These are phyloP conservation scores for Dicerorhinus sumatrensis DNA, from an alignment of 2,113 vertebrate genomes.

Conservation along the genomic window DNA sequence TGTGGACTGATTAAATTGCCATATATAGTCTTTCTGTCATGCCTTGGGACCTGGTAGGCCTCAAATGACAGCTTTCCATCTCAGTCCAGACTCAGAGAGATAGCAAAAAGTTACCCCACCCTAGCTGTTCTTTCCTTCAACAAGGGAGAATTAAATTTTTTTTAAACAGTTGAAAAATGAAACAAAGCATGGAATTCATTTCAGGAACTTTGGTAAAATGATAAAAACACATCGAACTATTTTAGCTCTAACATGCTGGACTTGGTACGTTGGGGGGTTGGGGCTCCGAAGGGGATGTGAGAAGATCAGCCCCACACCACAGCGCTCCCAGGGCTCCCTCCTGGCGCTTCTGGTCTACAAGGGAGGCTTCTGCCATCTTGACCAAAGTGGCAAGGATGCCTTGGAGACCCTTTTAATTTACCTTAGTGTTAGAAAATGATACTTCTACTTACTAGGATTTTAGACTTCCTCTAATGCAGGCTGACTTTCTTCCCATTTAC, in stretches of 20 bases:
- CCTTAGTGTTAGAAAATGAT: background rate
- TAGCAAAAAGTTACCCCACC: background rate
- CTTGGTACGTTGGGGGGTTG: no score
- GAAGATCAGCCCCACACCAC: background rate
- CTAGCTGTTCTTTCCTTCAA: background rate
- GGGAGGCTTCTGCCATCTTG: background rate
- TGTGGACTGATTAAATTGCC: background rate
- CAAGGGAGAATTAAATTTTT: background rate
- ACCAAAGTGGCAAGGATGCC: conserved; percentile 20
- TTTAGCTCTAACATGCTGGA: background rate
- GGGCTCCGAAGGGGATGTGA: background rate
- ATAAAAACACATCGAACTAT: background rate
- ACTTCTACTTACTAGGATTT: background rate
- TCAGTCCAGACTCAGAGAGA: background rate
- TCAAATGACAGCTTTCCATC: background rate
- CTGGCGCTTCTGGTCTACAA: background rate
- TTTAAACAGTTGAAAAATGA: background rate
- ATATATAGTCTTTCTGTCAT: background rate
- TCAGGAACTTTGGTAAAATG: conserved; percentile 26
- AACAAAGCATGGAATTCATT: conserved; percentile 30
- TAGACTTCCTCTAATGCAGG: background rate
- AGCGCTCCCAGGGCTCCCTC: fast-evolving
- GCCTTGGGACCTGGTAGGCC: background rate
- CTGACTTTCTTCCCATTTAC: conserved; percentile 3
- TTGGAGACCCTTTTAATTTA: background rate